Evolutionary conservation across 2,797 vertebrate species (phyloP).

Genomic region (Megalops cyprinoides): DNA sequence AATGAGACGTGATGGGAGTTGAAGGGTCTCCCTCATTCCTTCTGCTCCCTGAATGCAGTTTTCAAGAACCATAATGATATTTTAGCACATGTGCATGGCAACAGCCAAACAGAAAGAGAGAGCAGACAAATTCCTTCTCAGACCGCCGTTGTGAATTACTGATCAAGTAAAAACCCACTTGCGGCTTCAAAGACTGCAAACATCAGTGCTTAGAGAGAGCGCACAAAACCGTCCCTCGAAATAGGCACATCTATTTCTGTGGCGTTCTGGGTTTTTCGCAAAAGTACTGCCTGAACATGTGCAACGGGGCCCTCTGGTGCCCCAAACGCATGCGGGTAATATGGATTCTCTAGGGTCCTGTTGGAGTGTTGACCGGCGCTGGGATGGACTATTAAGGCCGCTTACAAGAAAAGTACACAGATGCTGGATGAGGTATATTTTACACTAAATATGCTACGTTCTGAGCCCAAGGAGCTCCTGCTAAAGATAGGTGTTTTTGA

Average conservation of each 20-base stretch:
- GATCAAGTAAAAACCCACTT: constrained; percentile 24
- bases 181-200: constrained; percentile 21
- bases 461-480: no score
- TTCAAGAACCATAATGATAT: constrained; percentile 1
- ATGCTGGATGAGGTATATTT: no score
- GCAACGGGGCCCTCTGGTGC: no score
- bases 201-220: constrained; percentile 9
- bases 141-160: constrained; percentile 24
- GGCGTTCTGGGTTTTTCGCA: constrained; percentile 8
- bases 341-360: no score
- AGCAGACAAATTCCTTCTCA: constrained; percentile 6
- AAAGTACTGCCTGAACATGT: background rate
- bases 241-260: constrained; percentile 21
- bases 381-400: no score
- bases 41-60: constrained; percentile 1
- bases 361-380: no score
- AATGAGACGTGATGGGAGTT: no score
- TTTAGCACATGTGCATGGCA: constrained; percentile 8
- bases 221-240: constrained; percentile 19
- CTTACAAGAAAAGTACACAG: no score
- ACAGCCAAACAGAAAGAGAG: background rate
- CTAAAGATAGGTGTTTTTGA: no score
- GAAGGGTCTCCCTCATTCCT: no score
- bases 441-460: no score
- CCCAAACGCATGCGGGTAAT: no score